These are phyloP conservation scores for Zophobas morio DNA, from an alignment of 1,140 invertebrate species.

Conservation along the genomic window DNA sequence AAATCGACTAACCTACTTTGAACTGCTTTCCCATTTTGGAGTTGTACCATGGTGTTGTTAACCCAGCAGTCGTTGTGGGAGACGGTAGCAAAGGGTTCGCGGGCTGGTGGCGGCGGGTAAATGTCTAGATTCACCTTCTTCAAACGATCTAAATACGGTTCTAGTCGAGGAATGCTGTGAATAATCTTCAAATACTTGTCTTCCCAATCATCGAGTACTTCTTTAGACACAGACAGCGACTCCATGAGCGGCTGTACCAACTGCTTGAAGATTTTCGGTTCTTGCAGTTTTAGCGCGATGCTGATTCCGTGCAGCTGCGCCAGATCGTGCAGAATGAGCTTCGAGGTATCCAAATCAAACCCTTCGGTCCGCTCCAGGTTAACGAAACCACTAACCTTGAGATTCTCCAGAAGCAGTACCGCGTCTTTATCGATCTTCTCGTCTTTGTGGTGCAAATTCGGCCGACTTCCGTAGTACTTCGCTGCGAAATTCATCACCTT, in stretches of 20 bases:
- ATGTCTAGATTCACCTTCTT: not conserved
- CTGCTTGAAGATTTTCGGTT: slow-evolving; percentile 68
- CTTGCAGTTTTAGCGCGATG: slow-evolving; percentile 64
- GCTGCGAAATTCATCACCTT: slow-evolving; percentile 67
- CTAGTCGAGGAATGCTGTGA: not conserved
- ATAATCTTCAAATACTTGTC: not conserved
- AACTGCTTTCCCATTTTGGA: slow-evolving; percentile 64
- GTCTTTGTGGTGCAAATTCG: slow-evolving; percentile 64
- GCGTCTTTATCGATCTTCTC: slow-evolving; percentile 70
- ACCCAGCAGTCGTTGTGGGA: slow-evolving; percentile 57
- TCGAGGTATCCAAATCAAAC: slow-evolving; percentile 64
- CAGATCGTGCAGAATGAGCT: slow-evolving; percentile 62
- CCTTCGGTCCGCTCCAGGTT: slow-evolving; percentile 61
- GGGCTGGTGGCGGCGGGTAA: not conserved
- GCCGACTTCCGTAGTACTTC: slow-evolving; percentile 69
- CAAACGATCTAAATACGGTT: not conserved
- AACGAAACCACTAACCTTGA: slow-evolving; percentile 66
- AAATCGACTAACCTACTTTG: slow-evolving; percentile 75
- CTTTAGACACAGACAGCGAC: not conserved
- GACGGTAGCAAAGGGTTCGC: slow-evolving; percentile 53
- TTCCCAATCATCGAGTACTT: not conserved
- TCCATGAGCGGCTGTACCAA: slow-evolving; percentile 62
- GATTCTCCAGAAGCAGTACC: slow-evolving; percentile 71
- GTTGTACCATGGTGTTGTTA: slow-evolving; percentile 72
- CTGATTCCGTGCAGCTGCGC: slow-evolving; percentile 67